A percentile compares a stretch with the other conserved stretches of the same genome.
These are phyloP conservation scores for Amphiprion percula DNA, from an alignment of 2,113 vertebrate species.

Conservation along the genomic window DNA sequence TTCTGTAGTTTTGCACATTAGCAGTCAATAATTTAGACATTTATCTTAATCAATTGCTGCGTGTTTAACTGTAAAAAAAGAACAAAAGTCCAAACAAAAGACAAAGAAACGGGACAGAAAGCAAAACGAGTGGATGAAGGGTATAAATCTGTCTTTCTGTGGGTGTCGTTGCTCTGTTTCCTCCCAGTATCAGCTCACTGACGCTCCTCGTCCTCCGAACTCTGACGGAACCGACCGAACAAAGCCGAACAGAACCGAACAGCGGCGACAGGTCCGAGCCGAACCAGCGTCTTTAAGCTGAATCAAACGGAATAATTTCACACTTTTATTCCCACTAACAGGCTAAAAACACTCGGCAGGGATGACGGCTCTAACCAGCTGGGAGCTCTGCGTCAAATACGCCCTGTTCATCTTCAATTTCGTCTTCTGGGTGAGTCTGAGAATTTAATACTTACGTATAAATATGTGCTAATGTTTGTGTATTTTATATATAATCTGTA, in stretches of 20 bases:
- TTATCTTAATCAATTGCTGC: neutral
- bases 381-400: conserved; percentile 91
- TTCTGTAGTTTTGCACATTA: too few species aligned
- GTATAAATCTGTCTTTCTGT: neutral
- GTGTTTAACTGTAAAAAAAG: too few species aligned
- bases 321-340: neutral
- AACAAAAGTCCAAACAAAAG: conserved; percentile 20
- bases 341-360: neutral
- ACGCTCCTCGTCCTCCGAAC: neutral
- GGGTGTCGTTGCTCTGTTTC: conserved; percentile 10
- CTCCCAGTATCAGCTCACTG: neutral
- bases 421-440: conserved; percentile 89
- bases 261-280: neutral
- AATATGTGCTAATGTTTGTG: too few species aligned
- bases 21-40: neutral
- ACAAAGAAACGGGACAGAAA: neutral
- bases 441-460: too few species aligned
- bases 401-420: conserved; percentile 92
- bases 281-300: neutral
- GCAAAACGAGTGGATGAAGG: neutral
- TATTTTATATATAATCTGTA: too few species aligned
- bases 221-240: conserved; percentile 36
- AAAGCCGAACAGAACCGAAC: conserved; percentile 17
- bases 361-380: conserved; percentile 86
- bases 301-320: neutral